A percentile compares a stretch with the other conserved stretches of the same genome.
Conservation (phyloP, 2,113 vertebrate species). For the Agapornis roseicollis region DNA sequence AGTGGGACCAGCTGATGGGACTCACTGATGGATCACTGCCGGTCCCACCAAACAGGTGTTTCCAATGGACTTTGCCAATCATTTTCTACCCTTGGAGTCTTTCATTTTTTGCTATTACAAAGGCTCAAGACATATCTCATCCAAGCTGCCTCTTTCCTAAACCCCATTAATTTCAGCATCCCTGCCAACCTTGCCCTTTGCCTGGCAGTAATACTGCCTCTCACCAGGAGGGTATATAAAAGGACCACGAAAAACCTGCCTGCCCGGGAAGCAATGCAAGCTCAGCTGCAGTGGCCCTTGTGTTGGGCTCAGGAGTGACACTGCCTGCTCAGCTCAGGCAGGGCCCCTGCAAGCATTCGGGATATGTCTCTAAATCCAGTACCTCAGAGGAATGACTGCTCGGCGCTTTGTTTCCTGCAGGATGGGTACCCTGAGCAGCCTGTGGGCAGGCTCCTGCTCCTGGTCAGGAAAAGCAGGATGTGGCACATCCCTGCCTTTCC, state of each 20-base stretch:
- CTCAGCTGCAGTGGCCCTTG: not conserved
- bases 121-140: not conserved
- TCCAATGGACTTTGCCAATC: not conserved
- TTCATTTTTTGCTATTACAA: not conserved
- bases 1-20: not conserved
- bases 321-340: not conserved
- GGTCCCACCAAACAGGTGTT: not conserved
- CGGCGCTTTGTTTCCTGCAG: not conserved
- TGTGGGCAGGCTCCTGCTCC: not conserved
- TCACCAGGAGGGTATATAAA: fast-evolving
- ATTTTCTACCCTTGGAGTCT: not conserved
- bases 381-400: not conserved
- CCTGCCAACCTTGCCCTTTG: not conserved
- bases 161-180: not conserved
- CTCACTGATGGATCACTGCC: not conserved
- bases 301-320: not conserved
- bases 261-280: not conserved
- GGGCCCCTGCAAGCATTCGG: not conserved
- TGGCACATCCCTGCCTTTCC: not conserved
- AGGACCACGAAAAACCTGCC: fast-evolving
- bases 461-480: not conserved
- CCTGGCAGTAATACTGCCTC: not conserved
- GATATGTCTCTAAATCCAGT: not conserved
- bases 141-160: not conserved
- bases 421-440: not conserved